Percentiles rank a stretch among this genome's conserved stretches.
Evolutionary conservation across 1,140 invertebrate species (phyloP).

Genomic region (Goniozus legneri): DNA sequence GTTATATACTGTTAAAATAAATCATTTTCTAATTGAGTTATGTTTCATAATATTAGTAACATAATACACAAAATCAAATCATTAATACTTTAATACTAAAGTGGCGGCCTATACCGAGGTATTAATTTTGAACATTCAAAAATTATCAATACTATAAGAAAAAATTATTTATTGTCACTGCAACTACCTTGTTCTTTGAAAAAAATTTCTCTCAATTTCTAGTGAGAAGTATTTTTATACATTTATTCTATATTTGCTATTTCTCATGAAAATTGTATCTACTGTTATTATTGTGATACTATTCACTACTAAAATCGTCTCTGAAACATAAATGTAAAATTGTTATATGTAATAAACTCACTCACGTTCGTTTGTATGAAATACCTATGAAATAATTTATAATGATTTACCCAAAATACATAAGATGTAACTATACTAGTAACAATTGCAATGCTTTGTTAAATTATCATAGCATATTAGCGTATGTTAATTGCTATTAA

Average conservation of each 20-base stretch:
- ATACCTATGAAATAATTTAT: conserved; percentile 12
- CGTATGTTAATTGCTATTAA: no score
- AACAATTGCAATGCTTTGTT: conserved; percentile 6
- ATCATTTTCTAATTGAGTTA: no score
- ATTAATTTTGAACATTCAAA: background rate
- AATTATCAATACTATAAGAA: no score
- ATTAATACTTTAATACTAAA: conserved; percentile 27
- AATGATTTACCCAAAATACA: no score
- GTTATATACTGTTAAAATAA: no score
- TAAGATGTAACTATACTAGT: conserved; percentile 12
- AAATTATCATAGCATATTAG: no score
- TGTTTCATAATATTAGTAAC: no score
- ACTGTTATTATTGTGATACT: conserved; percentile 46
- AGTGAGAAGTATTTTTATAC: conserved; percentile 48
- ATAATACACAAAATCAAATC: no score
- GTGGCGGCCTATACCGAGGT: conserved; percentile 22
- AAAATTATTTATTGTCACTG: conserved; percentile 18
- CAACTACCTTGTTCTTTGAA: conserved; percentile 33
- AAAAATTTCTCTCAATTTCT: conserved; percentile 33
- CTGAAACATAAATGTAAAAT: conserved; percentile 29
- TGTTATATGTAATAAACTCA: conserved; percentile 20
- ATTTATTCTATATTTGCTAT: conserved; percentile 43
- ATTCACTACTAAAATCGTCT: conserved; percentile 32
- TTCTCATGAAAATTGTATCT: conserved; percentile 40
- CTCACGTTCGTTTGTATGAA: conserved; percentile 20